Base-by-base conservation (phyloP, 2,113 vertebrate genomes). In the Gavialis gangeticus region DNA sequence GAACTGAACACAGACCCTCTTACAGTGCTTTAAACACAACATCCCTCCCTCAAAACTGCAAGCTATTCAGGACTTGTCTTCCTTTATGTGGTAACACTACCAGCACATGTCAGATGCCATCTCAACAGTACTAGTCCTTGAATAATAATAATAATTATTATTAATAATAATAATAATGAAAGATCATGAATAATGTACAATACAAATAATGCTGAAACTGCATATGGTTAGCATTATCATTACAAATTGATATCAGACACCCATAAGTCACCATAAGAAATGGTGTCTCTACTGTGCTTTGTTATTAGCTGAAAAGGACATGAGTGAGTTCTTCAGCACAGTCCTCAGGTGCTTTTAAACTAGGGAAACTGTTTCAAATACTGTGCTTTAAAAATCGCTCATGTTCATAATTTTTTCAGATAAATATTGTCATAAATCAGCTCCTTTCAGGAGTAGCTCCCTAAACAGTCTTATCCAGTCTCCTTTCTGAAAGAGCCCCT, bases 51-150 rank as follows among this genome's bases (percentile, higher is more conserved):
- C 84, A 78, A 86, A 88, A 25, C 56, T 84, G 84, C 84, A 91
- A 93, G 73, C 63, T 91, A 82, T 85, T 76, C 56, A 90, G 77
- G 77, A 73, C 27, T 46, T 66, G 78, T 27, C 71, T 89, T 92
- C 10, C 34, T 91, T 8, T 0, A 0, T 84, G 30, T 82, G 89
- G 63, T 75, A 73, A 57, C 25, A 94, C 79, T 78, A 84, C 60
- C 84, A 79, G 76, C 57, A 78, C 16, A 82, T 75, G 67, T 58
- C 75, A 60, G 22, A 66, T 58, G 82, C 87, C 90, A 85, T 15
- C 56, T 19, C 5, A 34, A 34, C 46, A 46, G 46, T 46, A 46
- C 46, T 46, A 46, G 46, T 46, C 46, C 46, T 9, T 46, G 46
- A 46, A 46, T 46, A 46, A 46, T 46, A 46, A 46, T 46, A 46